Base-by-base conservation (phyloP, 2,888 invertebrate genomes). In the Diarsia mendica region DNA sequence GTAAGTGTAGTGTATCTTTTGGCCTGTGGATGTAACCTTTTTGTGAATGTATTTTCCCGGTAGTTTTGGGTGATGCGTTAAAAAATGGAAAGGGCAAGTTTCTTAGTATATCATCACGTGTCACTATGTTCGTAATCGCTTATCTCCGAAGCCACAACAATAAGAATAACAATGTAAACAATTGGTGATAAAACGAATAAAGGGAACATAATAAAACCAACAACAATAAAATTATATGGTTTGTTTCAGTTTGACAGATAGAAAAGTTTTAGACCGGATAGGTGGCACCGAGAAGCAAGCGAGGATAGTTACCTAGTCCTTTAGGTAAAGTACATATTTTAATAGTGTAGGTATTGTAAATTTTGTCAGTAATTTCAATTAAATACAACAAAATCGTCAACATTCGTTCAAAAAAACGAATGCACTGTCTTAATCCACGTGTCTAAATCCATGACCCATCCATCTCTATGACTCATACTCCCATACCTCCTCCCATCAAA, bases 401-500 rank as follows among this genome's bases (percentile, higher is more conserved):
- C 8, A 28, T 28, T 58, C 23, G 28, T 28, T 3, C 28, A 28
- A 28, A 58, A 58, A 58, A 3, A 51, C 5, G 13, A 0, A 28
- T 58, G 23, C 23, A 23, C 55, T 23, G 9, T 44, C 28, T 23
- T 11, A 4, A 58, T 39, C 11, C 11, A 66, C 39, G 33, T 61
- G 68, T 67, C 23, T 0, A 11, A 53, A 33, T 48, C n/a, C n/a
- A 18, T 60, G 60, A 18, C 28, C 28, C 6, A 60, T 44, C 28
- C 44, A 46, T 28, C 23, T 1, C 11, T 3, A 49, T 73, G 74
- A 73, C 13, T 65, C 81, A 65, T 49, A 65, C 51, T 79, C 49
- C 9, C 23, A 55, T 33, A 75, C 15, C 67, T n/a, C 23, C 18
- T 60, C 11, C 53, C 48, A 67, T 72, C 72, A 81, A 78, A 83